Percentiles rank a stretch among this genome's conserved stretches.
Evolutionary conservation across 2,113 vertebrate species (phyloP).

Genomic region (Hyperopisus bebe): DNA sequence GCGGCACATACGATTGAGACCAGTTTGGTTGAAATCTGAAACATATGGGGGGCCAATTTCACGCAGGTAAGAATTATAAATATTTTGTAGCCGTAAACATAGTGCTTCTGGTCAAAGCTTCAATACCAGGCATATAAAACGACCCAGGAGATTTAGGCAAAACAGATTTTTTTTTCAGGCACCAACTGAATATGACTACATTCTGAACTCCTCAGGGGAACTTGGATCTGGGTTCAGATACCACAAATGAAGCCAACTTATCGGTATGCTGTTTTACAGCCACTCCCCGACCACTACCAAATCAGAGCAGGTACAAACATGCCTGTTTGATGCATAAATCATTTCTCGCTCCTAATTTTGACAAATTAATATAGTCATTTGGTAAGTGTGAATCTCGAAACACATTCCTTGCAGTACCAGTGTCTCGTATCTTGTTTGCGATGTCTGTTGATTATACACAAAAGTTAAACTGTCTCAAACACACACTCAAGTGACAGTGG

Average conservation of each 20-base stretch:
- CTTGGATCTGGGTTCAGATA: neutral
- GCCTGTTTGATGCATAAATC: neutral
- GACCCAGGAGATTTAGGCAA: neutral
- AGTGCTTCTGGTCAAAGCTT: neutral
- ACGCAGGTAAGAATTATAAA: neutral
- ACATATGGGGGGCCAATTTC: too few species aligned
- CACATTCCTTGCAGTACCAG: neutral
- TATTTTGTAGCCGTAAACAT: neutral
- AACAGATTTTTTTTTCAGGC: neutral
- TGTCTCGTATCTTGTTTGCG: neutral
- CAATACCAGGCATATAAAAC: neutral
- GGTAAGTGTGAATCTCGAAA: neutral
- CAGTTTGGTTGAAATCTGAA: too few species aligned
- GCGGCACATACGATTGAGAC: too few species aligned
- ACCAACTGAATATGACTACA: neutral
- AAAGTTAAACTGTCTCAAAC: neutral
- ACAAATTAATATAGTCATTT: neutral
- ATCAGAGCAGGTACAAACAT: neutral
- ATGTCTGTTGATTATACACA: neutral
- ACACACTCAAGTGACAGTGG: neutral
- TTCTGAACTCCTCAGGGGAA: neutral
- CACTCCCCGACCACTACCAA: neutral
- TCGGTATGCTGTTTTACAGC: neutral
- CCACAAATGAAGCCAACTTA: neutral
- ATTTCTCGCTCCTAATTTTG: neutral